Evolutionary conservation across 2,888 invertebrate genomes (phyloP).

Genomic region (Ichneumoninae sp.): DNA sequence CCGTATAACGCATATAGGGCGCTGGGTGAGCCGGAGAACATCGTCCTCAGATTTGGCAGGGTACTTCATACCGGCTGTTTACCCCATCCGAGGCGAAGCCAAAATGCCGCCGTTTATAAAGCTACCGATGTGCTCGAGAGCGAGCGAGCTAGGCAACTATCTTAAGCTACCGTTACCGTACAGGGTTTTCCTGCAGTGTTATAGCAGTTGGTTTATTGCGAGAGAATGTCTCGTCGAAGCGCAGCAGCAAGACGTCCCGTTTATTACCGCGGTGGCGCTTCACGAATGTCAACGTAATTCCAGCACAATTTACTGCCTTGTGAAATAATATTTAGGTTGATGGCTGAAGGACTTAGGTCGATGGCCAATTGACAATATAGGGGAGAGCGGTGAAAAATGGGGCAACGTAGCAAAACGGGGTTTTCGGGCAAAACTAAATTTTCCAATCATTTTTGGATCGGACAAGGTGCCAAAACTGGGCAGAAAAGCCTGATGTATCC

Average conservation of each 20-base stretch:
- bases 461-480: too few species aligned
- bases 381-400: too few species aligned
- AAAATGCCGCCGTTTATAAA: constrained; percentile 57
- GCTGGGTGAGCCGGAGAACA: constrained; percentile 28
- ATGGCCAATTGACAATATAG: too few species aligned
- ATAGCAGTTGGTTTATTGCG: constrained; percentile 30
- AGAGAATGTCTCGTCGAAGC: not conserved
- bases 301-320: not conserved
- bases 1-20: constrained; percentile 35
- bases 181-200: constrained; percentile 7
- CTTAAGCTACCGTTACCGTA: constrained; percentile 10
- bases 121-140: constrained; percentile 34
- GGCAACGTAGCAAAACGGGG: too few species aligned
- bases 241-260: not conserved
- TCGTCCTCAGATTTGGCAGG: constrained; percentile 48
- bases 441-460: too few species aligned
- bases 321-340: not conserved
- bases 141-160: constrained; percentile 22
- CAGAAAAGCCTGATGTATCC: too few species aligned
- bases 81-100: constrained; percentile 44
- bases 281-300: not conserved
- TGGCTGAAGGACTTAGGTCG: too few species aligned
- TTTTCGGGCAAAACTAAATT: too few species aligned
- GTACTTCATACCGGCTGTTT: constrained; percentile 52
- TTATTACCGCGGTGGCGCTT: not conserved